Evolutionary conservation across 2,888 invertebrate species (phyloP), one percentile per base, ranked within the genome.

Genomic region (Euclidia mi): DNA sequence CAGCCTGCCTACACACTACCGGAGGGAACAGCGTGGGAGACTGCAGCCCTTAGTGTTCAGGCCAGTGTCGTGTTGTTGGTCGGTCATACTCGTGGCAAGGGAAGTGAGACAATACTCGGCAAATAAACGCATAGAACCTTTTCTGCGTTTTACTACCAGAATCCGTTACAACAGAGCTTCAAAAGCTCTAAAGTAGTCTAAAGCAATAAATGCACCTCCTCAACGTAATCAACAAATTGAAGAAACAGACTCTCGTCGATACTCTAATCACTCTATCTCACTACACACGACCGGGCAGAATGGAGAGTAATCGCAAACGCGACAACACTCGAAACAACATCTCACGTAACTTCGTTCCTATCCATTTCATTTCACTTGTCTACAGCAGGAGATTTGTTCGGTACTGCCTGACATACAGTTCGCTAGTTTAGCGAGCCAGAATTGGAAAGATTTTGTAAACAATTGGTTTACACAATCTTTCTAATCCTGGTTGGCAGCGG

Each of bases 341-440:
- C 84, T 87, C 87, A 76, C 78, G 76, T 81, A 79, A 87, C 78
- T 85, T 85, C 85, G 82, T 83, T 89, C 87, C 87, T 87, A 88
- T 90, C 87, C 85, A 88, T 90, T 90, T 90, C 89, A 90, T 89
- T 90, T 89, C 87, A 85, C 82, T 89, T 88, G 89, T 89, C 90
- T 87, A 75, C 75, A 81, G 73, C 84, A 84, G 81, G 71, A 67
- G 72, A 84, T 80, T 83, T 82, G 84, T 84, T 86, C 72, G 78
- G 65, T 65, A 67, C 53, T 53, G 44, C 40, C 55, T 46, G 61
- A 80, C 71, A 81, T 62, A 90, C 71, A 28, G 78, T 0, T 3
- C 4, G 6, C 4, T 2, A 55, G 34, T 43, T 71, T 38, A 14
- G n/a, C 10, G 4, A 55, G 9, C 46, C 17, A 9, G 1, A 14